Evolutionary conservation across 2,888 invertebrate species (phyloP).

Genomic region (Deladenus siricidicola): DNA sequence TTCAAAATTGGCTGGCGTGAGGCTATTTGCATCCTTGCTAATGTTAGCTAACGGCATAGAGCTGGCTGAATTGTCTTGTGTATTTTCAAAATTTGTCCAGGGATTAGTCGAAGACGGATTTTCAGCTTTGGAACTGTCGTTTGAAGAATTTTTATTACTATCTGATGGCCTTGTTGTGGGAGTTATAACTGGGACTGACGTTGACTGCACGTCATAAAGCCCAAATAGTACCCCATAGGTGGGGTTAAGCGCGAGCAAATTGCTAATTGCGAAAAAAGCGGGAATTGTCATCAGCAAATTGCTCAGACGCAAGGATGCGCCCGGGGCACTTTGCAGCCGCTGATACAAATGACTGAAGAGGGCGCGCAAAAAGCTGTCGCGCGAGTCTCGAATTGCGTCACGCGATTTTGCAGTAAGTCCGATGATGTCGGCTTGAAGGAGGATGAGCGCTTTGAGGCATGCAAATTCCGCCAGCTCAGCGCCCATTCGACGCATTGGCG

Average conservation of each 20-base stretch:
- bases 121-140: no score
- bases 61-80: not conserved
- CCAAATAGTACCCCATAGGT: conserved; percentile 2
- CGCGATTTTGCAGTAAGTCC: conserved; percentile 33
- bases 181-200: not conserved
- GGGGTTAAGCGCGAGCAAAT: not conserved
- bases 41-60: no score
- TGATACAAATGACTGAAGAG: conserved; percentile 39
- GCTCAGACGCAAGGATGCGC: conserved; percentile 44
- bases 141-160: no score
- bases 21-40: no score
- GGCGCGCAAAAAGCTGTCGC: conserved; percentile 42
- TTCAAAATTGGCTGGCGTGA: not conserved
- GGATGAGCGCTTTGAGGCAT: conserved; percentile 44
- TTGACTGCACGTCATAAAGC: not conserved
- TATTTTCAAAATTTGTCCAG: no score
- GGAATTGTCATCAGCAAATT: conserved; percentile 48
- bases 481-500: conserved; percentile 35
- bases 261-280: conserved; percentile 35
- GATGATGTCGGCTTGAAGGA: conserved; percentile 40
- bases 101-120: no score
- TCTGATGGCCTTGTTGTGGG: no score
- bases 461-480: conserved; percentile 40
- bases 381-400: conserved; percentile 38
- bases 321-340: conserved; percentile 27